Percentiles rank a stretch among this genome's conserved stretches.
Evolutionary conservation across 2,797 vertebrate species (phyloP).

Genomic region (Otus scops): DNA sequence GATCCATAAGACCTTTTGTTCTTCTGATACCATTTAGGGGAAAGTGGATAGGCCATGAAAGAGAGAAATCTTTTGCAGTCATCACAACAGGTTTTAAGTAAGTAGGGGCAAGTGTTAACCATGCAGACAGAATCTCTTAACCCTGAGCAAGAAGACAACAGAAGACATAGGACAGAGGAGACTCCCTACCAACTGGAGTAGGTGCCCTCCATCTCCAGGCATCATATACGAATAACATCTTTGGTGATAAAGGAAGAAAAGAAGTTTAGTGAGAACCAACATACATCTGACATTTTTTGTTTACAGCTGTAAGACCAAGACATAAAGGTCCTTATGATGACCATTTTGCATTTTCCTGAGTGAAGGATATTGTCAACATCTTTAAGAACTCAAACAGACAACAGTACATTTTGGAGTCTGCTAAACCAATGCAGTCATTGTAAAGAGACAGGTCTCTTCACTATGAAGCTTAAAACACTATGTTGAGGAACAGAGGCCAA

Average conservation of each 20-base stretch:
- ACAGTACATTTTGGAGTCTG: neutral
- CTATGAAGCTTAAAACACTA: neutral
- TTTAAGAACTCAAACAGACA: neutral
- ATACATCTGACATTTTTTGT: neutral
- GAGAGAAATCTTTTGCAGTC: neutral
- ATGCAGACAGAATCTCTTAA: neutral
- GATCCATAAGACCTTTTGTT: neutral
- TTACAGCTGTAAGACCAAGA: neutral
- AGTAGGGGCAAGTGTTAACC: neutral
- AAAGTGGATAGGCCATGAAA: neutral
- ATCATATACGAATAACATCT: neutral
- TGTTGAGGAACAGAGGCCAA: neutral
- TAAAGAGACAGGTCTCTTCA: neutral
- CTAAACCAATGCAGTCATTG: neutral
- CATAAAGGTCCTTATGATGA: neutral
- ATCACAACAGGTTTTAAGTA: neutral
- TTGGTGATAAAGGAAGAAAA: neutral
- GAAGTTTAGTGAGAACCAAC: neutral
- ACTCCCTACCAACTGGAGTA: neutral
- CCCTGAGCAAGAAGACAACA: neutral
- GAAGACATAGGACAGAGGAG: neutral
- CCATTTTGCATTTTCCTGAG: neutral
- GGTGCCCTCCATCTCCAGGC: neutral
- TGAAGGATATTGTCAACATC: neutral
- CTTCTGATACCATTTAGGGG: neutral